These are phyloP conservation scores for Andrena dorsata DNA, from an alignment of 2,888 invertebrate genomes.

Conservation along the genomic window DNA sequence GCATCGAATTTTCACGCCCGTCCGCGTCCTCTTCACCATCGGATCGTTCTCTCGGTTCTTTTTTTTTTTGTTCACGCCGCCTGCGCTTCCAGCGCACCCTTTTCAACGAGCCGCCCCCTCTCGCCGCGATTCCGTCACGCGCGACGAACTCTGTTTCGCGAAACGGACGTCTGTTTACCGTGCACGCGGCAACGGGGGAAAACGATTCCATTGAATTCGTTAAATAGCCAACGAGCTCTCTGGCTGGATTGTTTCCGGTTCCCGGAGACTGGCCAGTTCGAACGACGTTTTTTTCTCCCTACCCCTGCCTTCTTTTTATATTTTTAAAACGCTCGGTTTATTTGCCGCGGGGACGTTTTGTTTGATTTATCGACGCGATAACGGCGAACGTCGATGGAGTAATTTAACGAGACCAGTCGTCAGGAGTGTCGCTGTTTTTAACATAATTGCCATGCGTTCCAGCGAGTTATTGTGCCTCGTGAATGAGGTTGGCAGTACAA, in stretches of 20 bases:
- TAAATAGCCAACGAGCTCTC: conserved; percentile 1
- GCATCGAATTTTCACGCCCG: conserved; percentile 49
- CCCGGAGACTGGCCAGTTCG: neutral
- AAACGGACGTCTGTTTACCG: conserved; percentile 12
- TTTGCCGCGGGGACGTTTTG: neutral
- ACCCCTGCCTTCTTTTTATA: neutral
- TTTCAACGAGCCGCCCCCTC: neutral
- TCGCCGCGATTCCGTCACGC: conserved; percentile 7
- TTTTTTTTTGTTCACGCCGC: conserved; percentile 6
- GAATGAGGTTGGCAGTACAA: conserved; percentile 5
- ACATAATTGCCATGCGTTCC: conserved; percentile 20
- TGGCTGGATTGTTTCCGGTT: conserved; percentile 4
- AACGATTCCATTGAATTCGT: conserved; percentile 22
- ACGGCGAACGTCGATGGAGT: neutral
- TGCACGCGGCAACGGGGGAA: neutral
- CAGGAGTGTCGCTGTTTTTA: conserved; percentile 4
- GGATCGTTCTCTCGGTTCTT: neutral
- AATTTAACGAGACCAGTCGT: neutral
- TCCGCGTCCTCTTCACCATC: conserved; percentile 8
- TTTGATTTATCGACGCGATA: conserved; percentile 9
- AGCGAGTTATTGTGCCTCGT: conserved; percentile 16
- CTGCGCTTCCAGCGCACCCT: neutral
- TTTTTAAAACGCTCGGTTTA: neutral
- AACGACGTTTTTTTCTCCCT: neutral
- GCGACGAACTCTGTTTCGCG: neutral